phyloP scores from a whole-genome alignment of 2,797 vertebrate species.

The Falco peregrinus region DNA sequence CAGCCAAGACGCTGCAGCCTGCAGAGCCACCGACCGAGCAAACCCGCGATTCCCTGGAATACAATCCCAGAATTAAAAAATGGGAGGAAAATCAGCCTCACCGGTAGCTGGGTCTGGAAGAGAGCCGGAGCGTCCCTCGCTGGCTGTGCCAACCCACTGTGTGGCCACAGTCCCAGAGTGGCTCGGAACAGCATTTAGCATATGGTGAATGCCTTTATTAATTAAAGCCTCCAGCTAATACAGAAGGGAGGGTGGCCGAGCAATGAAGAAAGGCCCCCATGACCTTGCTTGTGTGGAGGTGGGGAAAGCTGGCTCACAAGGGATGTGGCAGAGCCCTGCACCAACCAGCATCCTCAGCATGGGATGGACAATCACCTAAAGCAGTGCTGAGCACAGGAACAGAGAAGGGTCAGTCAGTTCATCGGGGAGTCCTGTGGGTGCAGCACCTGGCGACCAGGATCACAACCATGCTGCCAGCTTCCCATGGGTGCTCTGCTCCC shows the following conservation, averaged over 20 bases:
- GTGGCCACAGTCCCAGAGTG: neutral
- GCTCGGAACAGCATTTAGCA: constrained; percentile 7
- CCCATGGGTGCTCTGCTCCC: neutral
- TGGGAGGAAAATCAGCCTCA: constrained; percentile 18
- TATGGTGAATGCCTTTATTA: constrained; percentile 27
- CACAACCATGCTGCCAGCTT: neutral
- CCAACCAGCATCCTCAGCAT: neutral
- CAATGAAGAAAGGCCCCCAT: neutral
- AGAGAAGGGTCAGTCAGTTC: neutral
- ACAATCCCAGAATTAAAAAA: neutral
- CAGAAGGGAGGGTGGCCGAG: neutral
- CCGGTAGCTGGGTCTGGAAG: neutral
- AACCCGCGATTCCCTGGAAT: neutral
- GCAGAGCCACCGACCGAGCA: fast-evolving
- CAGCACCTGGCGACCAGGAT: neutral
- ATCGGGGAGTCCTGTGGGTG: neutral
- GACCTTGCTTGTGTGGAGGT: neutral
- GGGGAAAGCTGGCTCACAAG: neutral
- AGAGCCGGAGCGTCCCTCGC: neutral
- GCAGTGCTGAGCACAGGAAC: fast-evolving
- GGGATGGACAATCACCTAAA: fast-evolving
- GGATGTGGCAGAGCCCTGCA: neutral
- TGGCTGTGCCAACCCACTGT: neutral
- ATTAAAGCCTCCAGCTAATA: constrained; percentile 51
- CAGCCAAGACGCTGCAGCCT: fast-evolving